Base-by-base conservation (phyloP, 2,888 invertebrate genomes). In the Eremobia ochroleuca region DNA sequence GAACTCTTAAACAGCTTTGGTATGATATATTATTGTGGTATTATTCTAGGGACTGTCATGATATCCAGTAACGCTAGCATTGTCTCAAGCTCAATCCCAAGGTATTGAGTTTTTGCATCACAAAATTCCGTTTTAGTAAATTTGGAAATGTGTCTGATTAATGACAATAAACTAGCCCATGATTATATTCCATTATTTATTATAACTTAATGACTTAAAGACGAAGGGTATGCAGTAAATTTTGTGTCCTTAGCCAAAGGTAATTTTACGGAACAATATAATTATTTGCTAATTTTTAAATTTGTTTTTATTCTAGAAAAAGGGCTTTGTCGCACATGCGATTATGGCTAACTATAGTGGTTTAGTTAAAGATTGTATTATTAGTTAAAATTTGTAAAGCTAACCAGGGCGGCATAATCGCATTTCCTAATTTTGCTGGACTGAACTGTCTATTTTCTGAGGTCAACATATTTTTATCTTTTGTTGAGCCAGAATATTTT, bases 401-500 rank as follows among this genome's bases (percentile, higher is more conserved):
- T n/a, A n/a, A n/a, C n/a, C n/a, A n/a, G n/a, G n/a, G n/a, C n/a
- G n/a, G n/a, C n/a, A n/a, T n/a, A n/a, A n/a, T n/a, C n/a, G n/a
- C n/a, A 15, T 31, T 58, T 18, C 2, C 25, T 34, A 3, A 59
- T n/a, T 64, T 64, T 49, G 9, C n/a, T 43, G 18, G 40, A 66
- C 40, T 73, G 69, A 72, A 49, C 40, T n/a, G 13, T 25, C 43
- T 43, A 43, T 61, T 49, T 73, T 79, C 74, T 55, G 18, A 18
- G 31, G 2, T 15, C 37, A 34, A 73, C 80, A 78, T 62, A 62
- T 68, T n/a, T 65, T 40, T 21, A 11, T 49, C 28, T 73, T 74
- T 79, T 74, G 49, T 77, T 73, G 15, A 67, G 72, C 37, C 43
- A 18, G 11, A 82, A 55, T 46, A 52, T 18, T 52, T 40, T 1